A percentile compares a stretch with the other conserved stretches of the same genome.
These are phyloP conservation scores for Vultur gryphus DNA, from an alignment of 2,797 vertebrate species.

Conservation along the genomic window DNA sequence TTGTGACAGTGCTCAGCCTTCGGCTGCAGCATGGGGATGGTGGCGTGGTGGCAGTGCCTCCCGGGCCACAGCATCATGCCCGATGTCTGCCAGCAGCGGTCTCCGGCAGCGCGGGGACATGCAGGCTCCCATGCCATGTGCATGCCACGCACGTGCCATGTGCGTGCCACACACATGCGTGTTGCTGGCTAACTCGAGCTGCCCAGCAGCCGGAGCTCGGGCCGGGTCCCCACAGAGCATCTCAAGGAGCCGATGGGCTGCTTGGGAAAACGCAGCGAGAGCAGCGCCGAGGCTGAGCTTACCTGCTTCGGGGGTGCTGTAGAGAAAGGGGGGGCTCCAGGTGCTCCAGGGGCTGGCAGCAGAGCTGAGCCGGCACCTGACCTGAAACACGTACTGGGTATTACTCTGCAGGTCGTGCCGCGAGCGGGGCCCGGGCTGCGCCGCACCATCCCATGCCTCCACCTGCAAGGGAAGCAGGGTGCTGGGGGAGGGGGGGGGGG, in stretches of 20 bases:
- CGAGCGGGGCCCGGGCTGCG: neutral
- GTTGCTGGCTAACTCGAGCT: too few relatives aligned
- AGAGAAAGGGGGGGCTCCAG: conserved; percentile 78
- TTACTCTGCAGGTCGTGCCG: conserved; percentile 71
- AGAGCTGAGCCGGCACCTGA: conserved; percentile 67
- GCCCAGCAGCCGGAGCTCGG: neutral
- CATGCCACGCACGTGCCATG: accelerated
- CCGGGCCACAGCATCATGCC: accelerated
- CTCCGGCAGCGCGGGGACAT: accelerated
- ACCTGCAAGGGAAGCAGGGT: conserved; percentile 42
- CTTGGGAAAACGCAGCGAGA: accelerated
- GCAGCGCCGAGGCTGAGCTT: neutral
- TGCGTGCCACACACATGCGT: accelerated
- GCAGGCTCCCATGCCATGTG: neutral
- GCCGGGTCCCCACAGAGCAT: neutral
- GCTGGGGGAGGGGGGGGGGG: too few relatives aligned
- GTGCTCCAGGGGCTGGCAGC: conserved; percentile 75
- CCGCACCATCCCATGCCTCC: neutral
- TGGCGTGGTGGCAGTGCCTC: neutral
- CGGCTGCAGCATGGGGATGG: accelerated
- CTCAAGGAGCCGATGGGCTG: neutral
- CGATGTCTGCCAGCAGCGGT: accelerated
- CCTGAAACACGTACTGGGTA: conserved; percentile 79
- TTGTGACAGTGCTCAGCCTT: neutral
- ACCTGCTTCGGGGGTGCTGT: conserved; percentile 81